These are phyloP conservation scores for Andrena bucephala DNA, from an alignment of 2,888 invertebrate genomes.

Conservation along the genomic window DNA sequence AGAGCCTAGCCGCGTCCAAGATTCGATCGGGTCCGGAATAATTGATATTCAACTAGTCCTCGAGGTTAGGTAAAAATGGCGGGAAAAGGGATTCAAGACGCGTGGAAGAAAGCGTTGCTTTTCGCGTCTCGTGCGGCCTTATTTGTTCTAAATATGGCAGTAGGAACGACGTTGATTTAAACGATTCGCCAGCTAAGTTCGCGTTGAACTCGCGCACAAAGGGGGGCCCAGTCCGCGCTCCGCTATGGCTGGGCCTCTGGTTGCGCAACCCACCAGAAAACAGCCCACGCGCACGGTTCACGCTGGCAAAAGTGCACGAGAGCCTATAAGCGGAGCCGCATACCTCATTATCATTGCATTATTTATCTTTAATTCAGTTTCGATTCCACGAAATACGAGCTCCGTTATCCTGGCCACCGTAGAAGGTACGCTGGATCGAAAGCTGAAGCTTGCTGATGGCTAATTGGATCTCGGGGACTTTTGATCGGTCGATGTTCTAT, in stretches of 20 bases:
- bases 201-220: conserved; percentile 28
- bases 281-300: conserved; percentile 55
- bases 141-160: conserved; percentile 54
- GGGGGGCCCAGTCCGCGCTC: conserved; percentile 20
- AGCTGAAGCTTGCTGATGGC: neutral
- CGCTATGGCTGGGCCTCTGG: conserved; percentile 28
- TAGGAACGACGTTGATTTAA: conserved; percentile 45
- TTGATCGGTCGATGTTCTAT: neutral
- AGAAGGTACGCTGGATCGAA: neutral
- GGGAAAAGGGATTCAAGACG: conserved; percentile 17
- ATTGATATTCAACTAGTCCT: conserved; percentile 18
- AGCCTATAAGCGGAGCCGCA: conserved; percentile 42
- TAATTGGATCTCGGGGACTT: conserved; percentile 5
- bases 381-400: conserved; percentile 33
- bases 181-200: conserved; percentile 26
- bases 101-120: conserved; percentile 26
- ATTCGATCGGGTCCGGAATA: conserved; percentile 2
- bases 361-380: conserved; percentile 51
- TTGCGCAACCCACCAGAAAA: conserved; percentile 55
- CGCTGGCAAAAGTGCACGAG: conserved; percentile 40
- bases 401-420: conserved; percentile 43
- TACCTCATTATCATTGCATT: conserved; percentile 59
- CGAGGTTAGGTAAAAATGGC: conserved; percentile 2
- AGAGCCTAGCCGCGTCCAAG: conserved; percentile 5
- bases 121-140: conserved; percentile 29